phyloP scores from a whole-genome alignment of 2,113 vertebrate genomes.

The Cairina moschata region DNA sequence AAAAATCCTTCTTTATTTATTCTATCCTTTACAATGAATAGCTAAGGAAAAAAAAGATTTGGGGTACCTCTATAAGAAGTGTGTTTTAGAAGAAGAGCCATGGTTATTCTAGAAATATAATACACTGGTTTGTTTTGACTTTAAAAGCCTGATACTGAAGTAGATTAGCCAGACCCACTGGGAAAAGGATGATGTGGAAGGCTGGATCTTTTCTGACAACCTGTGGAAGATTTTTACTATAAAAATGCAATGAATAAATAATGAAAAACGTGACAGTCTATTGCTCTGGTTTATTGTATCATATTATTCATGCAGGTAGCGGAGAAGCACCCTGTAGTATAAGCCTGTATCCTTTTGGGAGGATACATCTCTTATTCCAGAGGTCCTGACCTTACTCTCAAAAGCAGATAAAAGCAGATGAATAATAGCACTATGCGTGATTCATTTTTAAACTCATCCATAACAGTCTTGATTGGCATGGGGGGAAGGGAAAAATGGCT shows the following conservation, averaged over 20 bases:
- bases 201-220: slow-evolving; percentile 3
- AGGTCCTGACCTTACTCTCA: neutral
- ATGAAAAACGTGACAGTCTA: neutral
- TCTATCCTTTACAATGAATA: neutral
- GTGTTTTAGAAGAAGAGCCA: neutral
- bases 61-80: neutral
- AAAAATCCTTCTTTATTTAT: neutral
- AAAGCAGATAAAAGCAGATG: neutral
- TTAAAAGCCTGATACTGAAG: neutral
- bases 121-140: neutral
- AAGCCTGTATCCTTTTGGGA: neutral
- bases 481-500: accelerated
- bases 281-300: neutral
- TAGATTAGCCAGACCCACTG: neutral
- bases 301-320: neutral
- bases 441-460: neutral
- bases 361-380: neutral
- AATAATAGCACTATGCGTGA: neutral
- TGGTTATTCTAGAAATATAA: neutral
- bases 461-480: neutral
- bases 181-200: neutral
- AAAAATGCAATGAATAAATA: slow-evolving; percentile 47
- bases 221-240: neutral
- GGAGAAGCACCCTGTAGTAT: neutral
- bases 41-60: neutral